These are phyloP conservation scores for Brachypterus glaber DNA, from an alignment of 2,888 invertebrate genomes.

Conservation along the genomic window DNA sequence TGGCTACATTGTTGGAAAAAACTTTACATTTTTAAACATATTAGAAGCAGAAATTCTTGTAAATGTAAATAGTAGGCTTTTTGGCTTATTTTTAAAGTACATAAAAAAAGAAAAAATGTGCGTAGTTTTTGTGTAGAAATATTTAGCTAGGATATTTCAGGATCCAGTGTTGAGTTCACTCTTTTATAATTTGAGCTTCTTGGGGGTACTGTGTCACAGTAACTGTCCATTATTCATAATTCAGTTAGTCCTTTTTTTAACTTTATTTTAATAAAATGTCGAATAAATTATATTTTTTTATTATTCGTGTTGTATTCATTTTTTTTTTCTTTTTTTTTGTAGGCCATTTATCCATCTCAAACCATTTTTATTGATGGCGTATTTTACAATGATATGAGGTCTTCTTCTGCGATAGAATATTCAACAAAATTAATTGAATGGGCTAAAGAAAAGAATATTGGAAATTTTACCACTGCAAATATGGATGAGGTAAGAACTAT, in stretches of 20 bases:
- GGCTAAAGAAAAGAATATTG: constrained; percentile 42
- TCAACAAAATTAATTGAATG: constrained; percentile 56
- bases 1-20: too few relatives aligned
- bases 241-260: background rate
- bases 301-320: too few relatives aligned
- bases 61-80: too few relatives aligned
- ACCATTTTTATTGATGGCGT: constrained; percentile 70
- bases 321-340: background rate
- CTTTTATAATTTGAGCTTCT: constrained; percentile 1
- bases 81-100: too few relatives aligned
- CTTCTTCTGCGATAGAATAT: constrained; percentile 52
- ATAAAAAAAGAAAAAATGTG: too few relatives aligned
- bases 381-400: constrained; percentile 67
- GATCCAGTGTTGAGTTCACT: too few relatives aligned
- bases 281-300: too few relatives aligned
- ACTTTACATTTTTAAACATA: too few relatives aligned
- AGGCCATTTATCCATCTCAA: constrained; percentile 50
- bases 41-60: too few relatives aligned
- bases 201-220: constrained; percentile 1
- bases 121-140: too few relatives aligned
- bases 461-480: constrained; percentile 42
- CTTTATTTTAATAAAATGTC: constrained; percentile 43
- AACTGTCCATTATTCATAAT: constrained; percentile 5
- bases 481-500: constrained; percentile 45
- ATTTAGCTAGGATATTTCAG: too few relatives aligned